phyloP scores from a whole-genome alignment of 2,797 vertebrate species.

The Premnoplex brunnescens region DNA sequence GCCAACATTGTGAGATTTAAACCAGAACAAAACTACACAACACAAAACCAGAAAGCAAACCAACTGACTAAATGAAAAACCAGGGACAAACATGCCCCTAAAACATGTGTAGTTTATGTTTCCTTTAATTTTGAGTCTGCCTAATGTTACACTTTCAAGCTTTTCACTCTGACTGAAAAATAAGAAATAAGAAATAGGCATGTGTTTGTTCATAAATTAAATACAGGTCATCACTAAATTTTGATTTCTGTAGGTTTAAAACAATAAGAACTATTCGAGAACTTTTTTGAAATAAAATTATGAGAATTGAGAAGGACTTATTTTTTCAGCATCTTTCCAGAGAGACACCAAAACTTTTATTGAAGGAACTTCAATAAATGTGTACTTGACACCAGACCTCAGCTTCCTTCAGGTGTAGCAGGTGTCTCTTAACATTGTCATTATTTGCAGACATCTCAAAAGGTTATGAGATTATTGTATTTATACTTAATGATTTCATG shows the following conservation, averaged over 20 bases:
- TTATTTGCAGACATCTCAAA: neutral
- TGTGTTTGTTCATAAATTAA: neutral
- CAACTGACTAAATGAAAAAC: rapidly evolving
- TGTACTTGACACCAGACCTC: neutral
- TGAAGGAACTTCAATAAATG: neutral
- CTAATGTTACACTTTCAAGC: neutral
- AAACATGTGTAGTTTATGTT: neutral
- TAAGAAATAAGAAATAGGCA: neutral
- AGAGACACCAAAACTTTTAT: neutral
- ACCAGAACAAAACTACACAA: neutral
- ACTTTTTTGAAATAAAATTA: neutral
- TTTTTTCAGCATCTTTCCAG: neutral
- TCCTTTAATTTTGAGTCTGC: neutral
- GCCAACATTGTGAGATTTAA: neutral
- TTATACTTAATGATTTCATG: neutral
- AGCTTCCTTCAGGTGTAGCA: neutral
- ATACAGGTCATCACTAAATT: neutral
- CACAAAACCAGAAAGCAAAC: no score
- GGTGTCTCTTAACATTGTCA: neutral
- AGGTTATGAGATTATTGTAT: neutral
- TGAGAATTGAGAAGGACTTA: neutral
- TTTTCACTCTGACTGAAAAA: neutral
- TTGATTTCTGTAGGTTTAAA: neutral
- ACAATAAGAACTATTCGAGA: neutral
- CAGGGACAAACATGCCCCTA: rapidly evolving